Evolutionary conservation across 2,888 invertebrate genomes (phyloP), one percentile per base, ranked within the genome.

Genomic region (Trypoxylon attenuatum): DNA sequence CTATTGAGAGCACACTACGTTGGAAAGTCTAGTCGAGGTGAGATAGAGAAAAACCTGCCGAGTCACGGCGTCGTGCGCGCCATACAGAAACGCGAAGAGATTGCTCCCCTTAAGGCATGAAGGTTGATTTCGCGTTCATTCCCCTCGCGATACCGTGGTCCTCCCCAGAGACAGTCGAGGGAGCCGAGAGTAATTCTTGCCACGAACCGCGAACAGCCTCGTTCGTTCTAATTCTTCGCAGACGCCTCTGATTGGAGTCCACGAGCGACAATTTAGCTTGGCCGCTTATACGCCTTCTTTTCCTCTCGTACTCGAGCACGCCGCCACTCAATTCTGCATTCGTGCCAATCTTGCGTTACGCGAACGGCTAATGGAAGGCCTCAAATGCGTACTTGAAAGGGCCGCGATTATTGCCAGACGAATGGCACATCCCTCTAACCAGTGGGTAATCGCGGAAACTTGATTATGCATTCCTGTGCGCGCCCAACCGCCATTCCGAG

Each of bases 181-280:
- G 27, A 46, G 23, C 23, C 52, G 23, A 55, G 27, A 39, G 54
- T 70, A 54, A 73, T 73, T 70, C 50, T 13, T 25, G 49, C 49
- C 18, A 18, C 5, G 50, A 52, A 45, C 51, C 50, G 29, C 50
- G 47, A 50, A 57, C 42, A 27, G 50, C 29, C 50, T 54, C 70
- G 65, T 75, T 69, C 55, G 41, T 65, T 65, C 57, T 69, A 65
- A 71, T 76, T 75, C 57, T 13, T 57, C 6, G 38, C 15, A 41
- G 50, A 68, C 55, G 56, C 39, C 16, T 13, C 46, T 41, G 75
- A 72, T 72, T 70, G 60, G 60, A 61, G 63, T 63, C 54, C 16
- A 49, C 41, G 47, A 43, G 27, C 16, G 21, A 50, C 15, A 45
- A 54, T 56, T 63, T 29, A 18, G 3, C 18, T n/a, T 19, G 46